Evolutionary conservation across 2,113 vertebrate genomes (phyloP), one percentile per base, ranked within the genome.

Genomic region (Cyanoramphus novaezelandiae): DNA sequence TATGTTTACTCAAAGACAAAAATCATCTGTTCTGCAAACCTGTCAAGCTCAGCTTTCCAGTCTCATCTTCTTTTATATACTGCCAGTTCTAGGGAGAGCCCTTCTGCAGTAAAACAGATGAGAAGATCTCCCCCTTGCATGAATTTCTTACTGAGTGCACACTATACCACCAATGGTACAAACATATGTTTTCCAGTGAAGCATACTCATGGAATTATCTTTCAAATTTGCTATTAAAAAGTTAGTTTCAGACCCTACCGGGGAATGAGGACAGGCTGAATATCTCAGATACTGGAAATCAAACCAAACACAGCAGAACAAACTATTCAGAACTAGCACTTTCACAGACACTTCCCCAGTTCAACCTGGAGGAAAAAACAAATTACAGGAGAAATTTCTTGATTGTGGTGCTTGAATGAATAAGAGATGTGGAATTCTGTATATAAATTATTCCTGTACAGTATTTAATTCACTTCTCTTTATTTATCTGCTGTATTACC

Each of bases 391-490:
- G 47, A 86, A 78, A 35, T 25, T 47, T 37, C 57, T 71, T 60
- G 23, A 68, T 17, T 90, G n/a, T 23, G 35, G 62, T 65, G 25
- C 81, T 92, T 92, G 86, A 95, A 87, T 31, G 11, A 41, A 97
- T 6, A 47, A 53, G 8, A 70, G 53, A 33, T 76, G 43, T 20
- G 65, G 82, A 92, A 72, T 39, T 41, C 53, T 44, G 60, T 63
- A 79, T 52, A 50, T 85, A 94, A 82, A 82, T 50, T 91, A 93
- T 83, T 79, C 44, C 29, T 63, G 53, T 64, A 50, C 20, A 86
- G 33, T 41, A 90, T 68, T 86, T 93, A 95, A 93, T 93, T 89
- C 33, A 71, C n/a, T 82, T 94, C 50, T 86, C 62, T 90, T 92
- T 91, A 37, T 91, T 95, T 95, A 94, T 75, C 60, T 91, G 86